These are phyloP conservation scores for Mixornis gularis DNA, from an alignment of 2,113 vertebrate genomes.

Conservation along the genomic window DNA sequence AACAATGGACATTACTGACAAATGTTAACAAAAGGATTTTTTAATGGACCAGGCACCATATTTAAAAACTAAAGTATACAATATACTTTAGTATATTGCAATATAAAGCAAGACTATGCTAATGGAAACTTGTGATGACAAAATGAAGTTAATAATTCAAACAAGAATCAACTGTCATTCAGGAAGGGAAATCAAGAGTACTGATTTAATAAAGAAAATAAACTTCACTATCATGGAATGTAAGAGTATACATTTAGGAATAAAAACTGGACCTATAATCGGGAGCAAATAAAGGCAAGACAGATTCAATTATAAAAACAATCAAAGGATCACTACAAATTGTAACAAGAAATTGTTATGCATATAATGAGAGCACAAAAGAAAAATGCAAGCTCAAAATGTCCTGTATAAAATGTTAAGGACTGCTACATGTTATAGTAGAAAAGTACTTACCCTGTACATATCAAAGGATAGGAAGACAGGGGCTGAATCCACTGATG, in stretches of 20 bases:
- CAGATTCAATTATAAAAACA: background rate
- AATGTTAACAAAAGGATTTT: background rate
- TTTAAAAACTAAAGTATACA: background rate
- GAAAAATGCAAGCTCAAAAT: background rate
- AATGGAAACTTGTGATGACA: background rate
- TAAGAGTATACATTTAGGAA: background rate
- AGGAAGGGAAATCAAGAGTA: background rate
- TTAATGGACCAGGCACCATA: background rate
- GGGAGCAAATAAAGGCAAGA: background rate
- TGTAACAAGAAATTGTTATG: background rate
- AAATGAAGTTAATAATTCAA: background rate
- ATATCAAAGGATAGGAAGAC: background rate
- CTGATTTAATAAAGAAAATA: background rate
- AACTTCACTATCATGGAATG: fast-evolving
- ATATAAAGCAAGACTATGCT: background rate
- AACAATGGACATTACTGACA: background rate
- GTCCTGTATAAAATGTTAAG: background rate
- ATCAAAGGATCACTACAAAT: background rate
- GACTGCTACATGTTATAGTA: background rate
- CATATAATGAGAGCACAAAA: fast-evolving
- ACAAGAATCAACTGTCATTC: background rate
- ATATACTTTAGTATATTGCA: background rate
- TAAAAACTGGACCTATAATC: background rate
- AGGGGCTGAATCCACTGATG: background rate
- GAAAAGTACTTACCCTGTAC: background rate